Evolutionary conservation across 1,140 invertebrate genomes (phyloP).

Genomic region (Temnothorax longispinosus): DNA sequence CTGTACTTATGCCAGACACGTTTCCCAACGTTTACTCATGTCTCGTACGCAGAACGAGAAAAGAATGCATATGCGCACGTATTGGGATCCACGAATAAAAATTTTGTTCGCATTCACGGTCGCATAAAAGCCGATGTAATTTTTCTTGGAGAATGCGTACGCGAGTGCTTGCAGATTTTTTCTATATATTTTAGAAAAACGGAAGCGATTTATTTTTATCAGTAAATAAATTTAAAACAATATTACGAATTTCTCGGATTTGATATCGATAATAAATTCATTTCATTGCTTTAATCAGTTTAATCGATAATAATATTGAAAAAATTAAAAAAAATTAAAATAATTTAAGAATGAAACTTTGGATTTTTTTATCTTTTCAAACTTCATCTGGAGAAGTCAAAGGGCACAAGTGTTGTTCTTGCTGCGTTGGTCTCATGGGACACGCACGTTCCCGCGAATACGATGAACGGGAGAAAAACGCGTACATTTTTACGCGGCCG

Average conservation of each 20-base stretch:
- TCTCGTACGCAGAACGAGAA: conserved; percentile 33
- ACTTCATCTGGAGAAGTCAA: not conserved
- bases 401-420: not conserved
- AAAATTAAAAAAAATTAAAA: not conserved
- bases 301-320: not conserved
- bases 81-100: conserved; percentile 4
- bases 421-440: not conserved
- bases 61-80: conserved; percentile 44
- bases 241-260: not conserved
- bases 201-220: not conserved
- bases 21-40: conserved; percentile 64
- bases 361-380: not conserved
- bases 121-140: not conserved
- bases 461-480: not conserved
- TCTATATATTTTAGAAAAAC: not conserved
- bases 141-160: not conserved
- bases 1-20: conserved; percentile 63
- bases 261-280: not conserved
- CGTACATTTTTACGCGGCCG: conserved; percentile 28
- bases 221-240: not conserved
- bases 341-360: too few relatives aligned
- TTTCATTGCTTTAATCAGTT: not conserved
- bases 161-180: not conserved
- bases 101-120: conserved; percentile 5
- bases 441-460: not conserved